Percentiles rank a stretch among this genome's conserved stretches.
Evolutionary conservation across 2,113 vertebrate species (phyloP).

Genomic region (Coturnix japonica): DNA sequence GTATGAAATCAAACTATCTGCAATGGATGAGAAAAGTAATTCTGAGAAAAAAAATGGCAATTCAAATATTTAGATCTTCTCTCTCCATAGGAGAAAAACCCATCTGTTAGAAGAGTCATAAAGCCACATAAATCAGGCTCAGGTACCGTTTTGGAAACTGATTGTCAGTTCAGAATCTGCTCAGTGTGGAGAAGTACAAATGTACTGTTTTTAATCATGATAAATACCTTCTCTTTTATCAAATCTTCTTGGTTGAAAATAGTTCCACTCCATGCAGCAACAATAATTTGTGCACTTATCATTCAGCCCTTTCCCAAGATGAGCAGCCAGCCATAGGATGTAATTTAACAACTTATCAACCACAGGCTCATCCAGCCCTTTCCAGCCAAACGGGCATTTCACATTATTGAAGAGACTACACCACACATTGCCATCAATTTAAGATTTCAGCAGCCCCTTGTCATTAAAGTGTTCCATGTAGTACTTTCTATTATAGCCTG

Average conservation of each 20-base stretch:
- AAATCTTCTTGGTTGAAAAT: constrained; percentile 62
- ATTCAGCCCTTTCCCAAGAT: constrained; percentile 36
- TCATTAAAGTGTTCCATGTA: constrained; percentile 65
- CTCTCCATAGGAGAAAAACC: background rate
- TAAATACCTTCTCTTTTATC: constrained; percentile 69
- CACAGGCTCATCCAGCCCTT: constrained; percentile 34
- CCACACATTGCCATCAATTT: constrained; percentile 63
- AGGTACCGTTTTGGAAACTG: constrained; percentile 14
- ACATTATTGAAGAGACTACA: constrained; percentile 57
- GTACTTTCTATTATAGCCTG: constrained; percentile 40
- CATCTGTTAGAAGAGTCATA: constrained; percentile 13
- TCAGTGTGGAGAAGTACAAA: constrained; percentile 45
- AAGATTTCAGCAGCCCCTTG: constrained; percentile 19
- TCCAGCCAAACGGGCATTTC: constrained; percentile 62
- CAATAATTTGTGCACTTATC: constrained; percentile 47
- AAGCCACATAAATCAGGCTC: constrained; percentile 26
- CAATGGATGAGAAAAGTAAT: background rate
- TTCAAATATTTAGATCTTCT: constrained; percentile 21
- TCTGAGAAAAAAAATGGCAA: background rate
- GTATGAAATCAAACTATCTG: background rate
- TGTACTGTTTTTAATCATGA: constrained; percentile 52
- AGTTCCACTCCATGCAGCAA: background rate
- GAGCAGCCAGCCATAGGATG: constrained; percentile 47
- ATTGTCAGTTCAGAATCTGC: constrained; percentile 47
- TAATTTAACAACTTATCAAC: constrained; percentile 67